These are phyloP conservation scores for Nephrotoma flavescens DNA, from an alignment of 2,888 invertebrate species.

Conservation along the genomic window DNA sequence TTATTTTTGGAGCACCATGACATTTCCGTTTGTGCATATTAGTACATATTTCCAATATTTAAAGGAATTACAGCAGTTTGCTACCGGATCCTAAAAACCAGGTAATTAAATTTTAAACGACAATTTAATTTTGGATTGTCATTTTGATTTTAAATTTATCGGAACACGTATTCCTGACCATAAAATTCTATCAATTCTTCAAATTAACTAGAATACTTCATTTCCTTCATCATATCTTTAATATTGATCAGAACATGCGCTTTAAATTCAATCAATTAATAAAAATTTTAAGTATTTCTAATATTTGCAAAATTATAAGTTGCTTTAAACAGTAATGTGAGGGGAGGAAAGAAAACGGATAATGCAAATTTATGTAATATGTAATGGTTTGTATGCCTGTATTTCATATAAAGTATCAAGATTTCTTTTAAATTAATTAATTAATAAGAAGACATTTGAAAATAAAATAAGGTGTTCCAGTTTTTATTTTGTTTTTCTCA, in stretches of 20 bases:
- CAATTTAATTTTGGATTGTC: not conserved
- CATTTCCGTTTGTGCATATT: no score
- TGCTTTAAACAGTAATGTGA: not conserved
- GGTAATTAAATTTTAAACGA: not conserved
- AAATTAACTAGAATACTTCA: not conserved
- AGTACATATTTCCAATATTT: no score
- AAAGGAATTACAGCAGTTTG: not conserved
- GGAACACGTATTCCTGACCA: not conserved
- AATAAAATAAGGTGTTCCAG: not conserved
- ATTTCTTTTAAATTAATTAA: not conserved
- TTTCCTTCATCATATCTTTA: not conserved
- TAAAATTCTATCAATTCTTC: not conserved
- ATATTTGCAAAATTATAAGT: not conserved
- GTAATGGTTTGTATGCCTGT: no score
- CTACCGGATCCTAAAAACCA: not conserved
- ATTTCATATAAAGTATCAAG: no score
- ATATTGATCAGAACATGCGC: not conserved
- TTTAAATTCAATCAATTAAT: not conserved
- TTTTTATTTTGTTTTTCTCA: not conserved
- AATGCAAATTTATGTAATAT: no score
- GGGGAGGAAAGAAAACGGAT: no score
- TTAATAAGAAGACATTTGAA: not conserved
- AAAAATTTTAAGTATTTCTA: not conserved
- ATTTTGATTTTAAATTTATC: not conserved
- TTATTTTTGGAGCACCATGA: no score